These are phyloP conservation scores for Clarias gariepinus DNA, from an alignment of 2,113 vertebrate species.

Conservation along the genomic window DNA sequence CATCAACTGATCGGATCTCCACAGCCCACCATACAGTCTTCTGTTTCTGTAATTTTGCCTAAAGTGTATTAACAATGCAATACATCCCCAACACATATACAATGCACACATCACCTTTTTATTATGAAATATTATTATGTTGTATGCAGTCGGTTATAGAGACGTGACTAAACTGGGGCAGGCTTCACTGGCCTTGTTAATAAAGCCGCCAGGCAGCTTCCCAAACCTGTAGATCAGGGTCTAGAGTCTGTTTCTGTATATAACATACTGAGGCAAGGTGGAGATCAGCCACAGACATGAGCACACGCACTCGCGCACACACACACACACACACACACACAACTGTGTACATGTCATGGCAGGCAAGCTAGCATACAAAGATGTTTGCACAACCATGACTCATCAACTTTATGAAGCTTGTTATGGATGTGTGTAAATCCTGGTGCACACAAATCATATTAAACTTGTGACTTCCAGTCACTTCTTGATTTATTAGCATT, in stretches of 20 bases:
- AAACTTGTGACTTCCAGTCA: background rate
- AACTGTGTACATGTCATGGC: constrained; percentile 32
- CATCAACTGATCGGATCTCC: background rate
- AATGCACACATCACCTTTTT: too few relatives aligned
- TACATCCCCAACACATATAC: too few relatives aligned
- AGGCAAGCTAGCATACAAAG: constrained; percentile 24
- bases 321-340: constrained; percentile 3
- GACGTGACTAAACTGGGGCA: background rate
- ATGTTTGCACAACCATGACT: constrained; percentile 19
- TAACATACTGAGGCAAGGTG: constrained; percentile 20
- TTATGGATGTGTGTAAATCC: background rate
- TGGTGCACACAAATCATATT: background rate
- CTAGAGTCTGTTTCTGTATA: constrained; percentile 9
- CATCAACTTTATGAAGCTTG: constrained; percentile 35
- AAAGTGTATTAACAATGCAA: too few relatives aligned
- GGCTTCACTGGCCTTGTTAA: constrained; percentile 1
- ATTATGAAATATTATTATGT: background rate
- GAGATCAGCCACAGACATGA: constrained; percentile 45
- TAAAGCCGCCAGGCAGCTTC: constrained; percentile 39
- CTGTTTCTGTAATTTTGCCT: background rate
- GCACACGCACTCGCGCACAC: constrained; percentile 51
- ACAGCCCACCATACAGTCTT: too few relatives aligned
- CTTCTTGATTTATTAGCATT: background rate
- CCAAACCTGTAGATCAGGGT: constrained; percentile 50
- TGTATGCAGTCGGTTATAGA: background rate